Evolutionary conservation across 2,888 invertebrate genomes (phyloP).

Genomic region (Silvanus unidentatus): DNA sequence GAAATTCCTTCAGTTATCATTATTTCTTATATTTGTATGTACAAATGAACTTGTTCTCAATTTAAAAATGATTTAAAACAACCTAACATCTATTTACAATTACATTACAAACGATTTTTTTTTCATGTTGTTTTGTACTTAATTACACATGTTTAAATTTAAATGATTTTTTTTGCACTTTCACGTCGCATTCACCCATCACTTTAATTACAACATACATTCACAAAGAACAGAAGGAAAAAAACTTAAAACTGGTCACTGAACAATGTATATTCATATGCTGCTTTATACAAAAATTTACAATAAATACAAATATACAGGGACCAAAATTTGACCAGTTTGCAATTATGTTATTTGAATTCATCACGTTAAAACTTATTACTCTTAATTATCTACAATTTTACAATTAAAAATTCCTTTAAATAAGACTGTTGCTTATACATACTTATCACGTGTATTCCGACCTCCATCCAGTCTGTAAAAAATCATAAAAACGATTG

Average conservation of each 20-base stretch:
- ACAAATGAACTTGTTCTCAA: constrained; percentile 36
- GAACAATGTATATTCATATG: constrained; percentile 19
- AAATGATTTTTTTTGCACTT: constrained; percentile 5
- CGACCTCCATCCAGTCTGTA: constrained; percentile 86
- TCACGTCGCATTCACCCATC: not conserved
- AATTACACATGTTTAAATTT: constrained; percentile 34
- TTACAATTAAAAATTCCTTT: constrained; percentile 31
- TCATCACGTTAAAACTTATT: constrained; percentile 31
- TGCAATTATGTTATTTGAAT: constrained; percentile 19
- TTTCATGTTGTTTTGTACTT: constrained; percentile 45
- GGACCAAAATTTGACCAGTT: constrained; percentile 27
- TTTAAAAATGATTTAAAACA: constrained; percentile 40
- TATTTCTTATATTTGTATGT: constrained; percentile 31
- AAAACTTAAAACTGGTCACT: constrained; percentile 29
- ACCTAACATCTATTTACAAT: constrained; percentile 44
- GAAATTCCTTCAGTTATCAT: constrained; percentile 27
- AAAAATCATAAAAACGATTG: constrained; percentile 43
- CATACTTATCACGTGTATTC: constrained; percentile 84
- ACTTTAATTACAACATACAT: constrained; percentile 4
- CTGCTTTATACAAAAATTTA: constrained; percentile 28
- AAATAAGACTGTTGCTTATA: constrained; percentile 16
- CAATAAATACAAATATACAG: constrained; percentile 31
- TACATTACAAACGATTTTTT: constrained; percentile 41
- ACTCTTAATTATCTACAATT: constrained; percentile 32
- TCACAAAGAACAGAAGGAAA: constrained; percentile 11